phyloP scores from a whole-genome alignment of 2,888 invertebrate genomes.

The Cryptophagus acutangulus region DNA sequence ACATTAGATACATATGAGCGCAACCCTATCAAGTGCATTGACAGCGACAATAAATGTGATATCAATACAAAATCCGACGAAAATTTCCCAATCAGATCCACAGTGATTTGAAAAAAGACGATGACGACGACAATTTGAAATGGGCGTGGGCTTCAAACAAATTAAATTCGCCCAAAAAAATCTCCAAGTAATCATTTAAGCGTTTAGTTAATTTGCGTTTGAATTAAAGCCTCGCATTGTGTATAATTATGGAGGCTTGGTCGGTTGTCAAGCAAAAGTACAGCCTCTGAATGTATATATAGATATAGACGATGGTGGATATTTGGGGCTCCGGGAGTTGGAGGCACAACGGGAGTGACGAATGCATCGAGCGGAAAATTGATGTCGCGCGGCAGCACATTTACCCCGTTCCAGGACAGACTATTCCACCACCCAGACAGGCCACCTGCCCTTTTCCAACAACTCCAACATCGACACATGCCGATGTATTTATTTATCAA shows the following conservation, averaged over 20 bases:
- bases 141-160: no score
- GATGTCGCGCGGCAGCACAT: slow-evolving; percentile 15
- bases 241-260: slow-evolving; percentile 1
- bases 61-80: no score
- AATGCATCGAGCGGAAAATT: slow-evolving; percentile 21
- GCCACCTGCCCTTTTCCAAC: slow-evolving; percentile 1
- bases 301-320: no score
- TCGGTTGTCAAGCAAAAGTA: not conserved
- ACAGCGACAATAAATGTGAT: no score
- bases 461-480: slow-evolving; percentile 5
- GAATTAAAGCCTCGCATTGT: not conserved
- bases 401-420: not conserved
- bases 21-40: no score
- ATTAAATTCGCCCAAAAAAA: not conserved
- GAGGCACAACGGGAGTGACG: slow-evolving; percentile 14
- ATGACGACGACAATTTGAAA: no score
- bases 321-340: slow-evolving; percentile 1
- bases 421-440: no score
- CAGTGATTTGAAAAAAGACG: no score
- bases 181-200: not conserved
- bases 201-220: slow-evolving; percentile 1
- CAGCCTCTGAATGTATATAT: no score
- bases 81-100: no score
- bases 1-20: no score
- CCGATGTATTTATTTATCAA: slow-evolving; percentile 6